Percentiles rank a stretch among this genome's conserved stretches.
These are phyloP conservation scores for Yponomeuta cagnagella DNA, from an alignment of 2,888 invertebrate genomes.

Conservation along the genomic window DNA sequence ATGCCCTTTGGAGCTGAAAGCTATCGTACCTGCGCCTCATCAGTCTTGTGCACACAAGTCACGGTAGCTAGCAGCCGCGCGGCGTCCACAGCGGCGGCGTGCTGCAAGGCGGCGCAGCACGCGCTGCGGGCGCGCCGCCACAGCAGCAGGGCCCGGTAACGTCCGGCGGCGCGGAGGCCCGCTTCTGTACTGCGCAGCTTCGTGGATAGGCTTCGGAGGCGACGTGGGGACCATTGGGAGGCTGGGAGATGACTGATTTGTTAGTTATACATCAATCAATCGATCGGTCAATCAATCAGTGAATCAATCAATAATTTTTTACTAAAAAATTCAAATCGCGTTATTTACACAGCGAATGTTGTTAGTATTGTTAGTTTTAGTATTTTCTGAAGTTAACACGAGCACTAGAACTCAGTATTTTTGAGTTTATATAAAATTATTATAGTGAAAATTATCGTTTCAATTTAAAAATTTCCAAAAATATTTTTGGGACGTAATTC, in stretches of 20 bases:
- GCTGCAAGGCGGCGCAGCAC: conserved; percentile 14
- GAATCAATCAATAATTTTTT: no score
- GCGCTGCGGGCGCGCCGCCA: conserved; percentile 10
- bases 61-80: conserved; percentile 20
- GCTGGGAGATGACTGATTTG: not conserved
- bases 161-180: not conserved
- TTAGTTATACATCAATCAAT: not conserved
- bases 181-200: not conserved
- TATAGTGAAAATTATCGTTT: no score
- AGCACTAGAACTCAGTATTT: no score
- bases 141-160: conserved; percentile 19
- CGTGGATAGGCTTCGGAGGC: conserved; percentile 14
- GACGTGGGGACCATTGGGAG: conserved; percentile 25
- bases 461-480: no score
- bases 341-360: no score
- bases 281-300: no score
- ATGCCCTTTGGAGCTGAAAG: not conserved
- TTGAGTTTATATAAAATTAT: no score
- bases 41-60: conserved; percentile 22
- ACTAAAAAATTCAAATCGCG: no score
- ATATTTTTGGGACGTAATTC: no score
- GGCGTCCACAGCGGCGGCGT: conserved; percentile 7
- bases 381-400: no score
- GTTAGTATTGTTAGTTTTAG: no score
- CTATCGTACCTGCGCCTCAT: conserved; percentile 36